Evolutionary conservation across 2,797 vertebrate genomes (phyloP).

Genomic region (Lates japonicus): DNA sequence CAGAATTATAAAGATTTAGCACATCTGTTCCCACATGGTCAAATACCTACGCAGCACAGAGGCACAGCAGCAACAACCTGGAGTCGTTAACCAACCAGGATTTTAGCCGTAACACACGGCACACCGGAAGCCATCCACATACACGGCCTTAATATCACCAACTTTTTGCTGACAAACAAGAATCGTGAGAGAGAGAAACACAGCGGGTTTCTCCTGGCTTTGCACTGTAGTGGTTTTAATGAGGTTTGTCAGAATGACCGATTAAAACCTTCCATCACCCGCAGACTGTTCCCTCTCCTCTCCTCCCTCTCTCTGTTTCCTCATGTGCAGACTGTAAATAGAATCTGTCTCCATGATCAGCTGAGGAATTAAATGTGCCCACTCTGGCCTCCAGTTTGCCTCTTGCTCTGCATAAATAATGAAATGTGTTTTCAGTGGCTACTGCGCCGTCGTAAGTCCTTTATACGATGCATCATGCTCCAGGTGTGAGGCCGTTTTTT

Average conservation of each 20-base stretch:
- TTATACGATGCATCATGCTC: slow-evolving; percentile 55
- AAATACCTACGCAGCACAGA: background rate
- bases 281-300: slow-evolving; percentile 24
- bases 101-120: background rate
- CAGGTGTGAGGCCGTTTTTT: slow-evolving; percentile 42
- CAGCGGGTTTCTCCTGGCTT: slow-evolving; percentile 49
- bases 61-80: background rate
- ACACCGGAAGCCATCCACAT: background rate
- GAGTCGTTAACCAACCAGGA: background rate
- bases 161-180: slow-evolving; percentile 46
- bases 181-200: slow-evolving; percentile 39
- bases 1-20: background rate
- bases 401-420: slow-evolving; percentile 77
- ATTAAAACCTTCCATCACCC: slow-evolving; percentile 76
- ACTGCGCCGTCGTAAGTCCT: slow-evolving; percentile 61
- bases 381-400: slow-evolving; percentile 66
- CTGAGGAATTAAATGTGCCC: slow-evolving; percentile 81
- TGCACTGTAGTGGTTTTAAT: slow-evolving; percentile 61
- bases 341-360: slow-evolving; percentile 81
- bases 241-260: slow-evolving; percentile 79
- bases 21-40: background rate
- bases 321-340: slow-evolving; percentile 75
- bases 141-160: background rate
- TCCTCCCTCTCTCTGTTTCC: slow-evolving; percentile 30
- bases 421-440: slow-evolving; percentile 52